These are phyloP conservation scores for Nyctalus aviator DNA, from an alignment of 2,797 vertebrate species.

Conservation along the genomic window DNA sequence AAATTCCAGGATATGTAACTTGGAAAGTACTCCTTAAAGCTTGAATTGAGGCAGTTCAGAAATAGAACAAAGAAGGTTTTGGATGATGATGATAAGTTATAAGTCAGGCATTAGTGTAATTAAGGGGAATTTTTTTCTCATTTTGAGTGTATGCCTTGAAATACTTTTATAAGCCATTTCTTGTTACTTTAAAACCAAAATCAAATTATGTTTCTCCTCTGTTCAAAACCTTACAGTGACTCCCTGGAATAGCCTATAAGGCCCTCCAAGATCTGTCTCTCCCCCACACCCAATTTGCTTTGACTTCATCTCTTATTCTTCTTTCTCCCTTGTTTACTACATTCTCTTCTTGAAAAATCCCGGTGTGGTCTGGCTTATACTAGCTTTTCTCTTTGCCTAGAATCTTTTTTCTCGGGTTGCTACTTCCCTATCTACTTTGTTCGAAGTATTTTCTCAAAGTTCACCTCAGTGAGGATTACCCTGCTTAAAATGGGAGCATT, in stretches of 20 bases:
- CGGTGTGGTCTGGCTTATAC: neutral
- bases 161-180: conserved; percentile 26
- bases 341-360: neutral
- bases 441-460: conserved; percentile 20
- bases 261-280: neutral
- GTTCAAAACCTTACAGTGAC: neutral
- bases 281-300: neutral
- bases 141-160: conserved; percentile 37
- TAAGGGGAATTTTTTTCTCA: conserved; percentile 23
- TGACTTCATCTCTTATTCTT: conserved; percentile 4
- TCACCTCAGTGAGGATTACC: neutral
- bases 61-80: neutral
- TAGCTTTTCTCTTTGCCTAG: conserved; percentile 7
- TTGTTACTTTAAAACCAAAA: neutral
- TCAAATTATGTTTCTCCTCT: neutral
- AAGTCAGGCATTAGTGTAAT: conserved; percentile 13
- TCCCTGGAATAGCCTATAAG: neutral
- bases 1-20: conserved; percentile 27
- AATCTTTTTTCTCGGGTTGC: neutral
- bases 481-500: neutral
- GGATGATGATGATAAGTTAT: conserved; percentile 11
- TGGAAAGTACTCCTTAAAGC: conserved; percentile 26
- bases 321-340: neutral
- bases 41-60: conserved; percentile 16
- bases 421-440: neutral